A percentile compares a stretch with the other conserved stretches of the same genome.
Evolutionary conservation across 2,113 vertebrate genomes (phyloP).

Genomic region (Tonatia bakeri): DNA sequence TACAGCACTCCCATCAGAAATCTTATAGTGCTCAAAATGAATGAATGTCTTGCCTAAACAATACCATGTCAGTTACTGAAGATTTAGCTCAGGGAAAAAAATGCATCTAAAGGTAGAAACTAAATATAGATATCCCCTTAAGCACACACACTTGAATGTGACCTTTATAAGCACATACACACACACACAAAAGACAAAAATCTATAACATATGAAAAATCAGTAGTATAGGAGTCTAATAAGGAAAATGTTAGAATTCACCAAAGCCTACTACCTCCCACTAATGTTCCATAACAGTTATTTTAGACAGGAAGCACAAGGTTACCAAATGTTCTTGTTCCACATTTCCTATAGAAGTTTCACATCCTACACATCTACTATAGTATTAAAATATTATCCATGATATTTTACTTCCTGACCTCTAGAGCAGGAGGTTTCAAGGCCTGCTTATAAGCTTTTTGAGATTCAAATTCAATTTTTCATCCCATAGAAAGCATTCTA

Average conservation of each 20-base stretch:
- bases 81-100: slow-evolving; percentile 51
- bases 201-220: not conserved
- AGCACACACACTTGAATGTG: not conserved
- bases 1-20: slow-evolving; percentile 62
- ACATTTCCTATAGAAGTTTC: slow-evolving; percentile 49
- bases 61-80: slow-evolving; percentile 44
- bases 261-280: slow-evolving; percentile 38
- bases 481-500: slow-evolving; percentile 21
- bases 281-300: slow-evolving; percentile 39
- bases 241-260: slow-evolving; percentile 42
- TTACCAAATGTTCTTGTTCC: slow-evolving; percentile 49
- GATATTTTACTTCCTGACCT: slow-evolving; percentile 50
- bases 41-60: slow-evolving; percentile 56
- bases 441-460: not conserved
- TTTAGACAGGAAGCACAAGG: slow-evolving; percentile 54
- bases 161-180: slow-evolving; percentile 19
- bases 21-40: slow-evolving; percentile 60
- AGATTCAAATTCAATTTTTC: slow-evolving; percentile 43
- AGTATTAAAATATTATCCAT: slow-evolving; percentile 36
- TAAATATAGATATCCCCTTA: slow-evolving; percentile 47
- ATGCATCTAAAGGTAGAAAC: slow-evolving; percentile 41
- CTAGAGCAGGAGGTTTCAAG: not conserved
- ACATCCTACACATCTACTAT: slow-evolving; percentile 34
- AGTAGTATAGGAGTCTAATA: slow-evolving; percentile 10
- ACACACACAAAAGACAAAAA: not conserved